These are phyloP conservation scores for Pogonocherus hispidulus DNA, from an alignment of 2,888 invertebrate species.

Conservation along the genomic window DNA sequence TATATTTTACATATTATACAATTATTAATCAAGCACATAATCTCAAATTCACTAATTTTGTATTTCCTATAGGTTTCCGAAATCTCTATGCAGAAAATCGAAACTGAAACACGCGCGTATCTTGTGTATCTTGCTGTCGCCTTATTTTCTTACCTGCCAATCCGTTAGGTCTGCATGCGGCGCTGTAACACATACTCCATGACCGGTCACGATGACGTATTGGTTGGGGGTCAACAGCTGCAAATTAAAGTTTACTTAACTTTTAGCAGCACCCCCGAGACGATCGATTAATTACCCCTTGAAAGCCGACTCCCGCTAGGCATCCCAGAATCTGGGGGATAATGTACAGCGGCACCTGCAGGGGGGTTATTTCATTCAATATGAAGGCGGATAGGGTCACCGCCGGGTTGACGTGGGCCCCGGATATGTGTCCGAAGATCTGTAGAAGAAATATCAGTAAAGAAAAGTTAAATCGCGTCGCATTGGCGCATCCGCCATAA, in stretches of 20 bases:
- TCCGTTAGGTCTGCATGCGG: constrained; percentile 54
- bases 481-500: background rate
- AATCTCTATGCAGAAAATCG: too few relatives aligned
- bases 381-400: constrained; percentile 78
- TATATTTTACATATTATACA: too few relatives aligned
- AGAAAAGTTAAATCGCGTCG: background rate
- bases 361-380: constrained; percentile 71
- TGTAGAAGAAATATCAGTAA: constrained; percentile 60
- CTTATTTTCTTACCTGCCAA: constrained; percentile 52
- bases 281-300: constrained; percentile 68
- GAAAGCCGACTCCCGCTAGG: constrained; percentile 76
- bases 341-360: constrained; percentile 74
- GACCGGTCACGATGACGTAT: constrained; percentile 32
- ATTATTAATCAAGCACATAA: too few relatives aligned
- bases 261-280: constrained; percentile 1
- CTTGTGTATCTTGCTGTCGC: too few relatives aligned
- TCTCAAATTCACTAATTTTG: too few relatives aligned
- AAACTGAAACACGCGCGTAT: too few relatives aligned
- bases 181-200: constrained; percentile 56
- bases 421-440: constrained; percentile 83
- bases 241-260: constrained; percentile 35
- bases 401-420: constrained; percentile 84
- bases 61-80: too few relatives aligned
- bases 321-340: constrained; percentile 78
- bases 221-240: constrained; percentile 57